phyloP scores from a whole-genome alignment of 2,888 invertebrate genomes.

The Gastrophysa polygoni region DNA sequence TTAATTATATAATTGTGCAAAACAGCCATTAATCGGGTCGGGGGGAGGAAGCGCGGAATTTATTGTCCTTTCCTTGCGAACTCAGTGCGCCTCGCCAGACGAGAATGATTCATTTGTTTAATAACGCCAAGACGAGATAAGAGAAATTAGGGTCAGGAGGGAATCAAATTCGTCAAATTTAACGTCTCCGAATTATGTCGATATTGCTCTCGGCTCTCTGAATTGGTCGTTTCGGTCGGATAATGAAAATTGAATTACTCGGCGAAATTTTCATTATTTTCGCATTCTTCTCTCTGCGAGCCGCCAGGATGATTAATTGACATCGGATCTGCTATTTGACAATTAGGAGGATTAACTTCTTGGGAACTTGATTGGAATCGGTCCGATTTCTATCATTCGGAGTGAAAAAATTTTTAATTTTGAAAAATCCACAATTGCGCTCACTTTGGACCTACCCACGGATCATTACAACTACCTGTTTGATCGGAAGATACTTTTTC shows the following conservation, averaged over 20 bases:
- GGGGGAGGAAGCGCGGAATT: constrained; percentile 13
- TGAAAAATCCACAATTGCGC: too few relatives aligned
- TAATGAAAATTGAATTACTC: background rate
- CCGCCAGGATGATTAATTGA: background rate
- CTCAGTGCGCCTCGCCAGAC: constrained; percentile 7
- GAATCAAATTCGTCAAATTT: constrained; percentile 6
- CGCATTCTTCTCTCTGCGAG: background rate
- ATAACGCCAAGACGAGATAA: constrained; percentile 8
- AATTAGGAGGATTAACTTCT: background rate
- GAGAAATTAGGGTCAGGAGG: background rate
- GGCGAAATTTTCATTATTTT: background rate
- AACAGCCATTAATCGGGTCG: constrained; percentile 16
- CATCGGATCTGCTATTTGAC: background rate
- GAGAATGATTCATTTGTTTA: constrained; percentile 23
- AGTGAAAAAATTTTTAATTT: background rate
- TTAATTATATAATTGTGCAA: constrained; percentile 21
- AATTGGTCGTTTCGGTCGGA: background rate
- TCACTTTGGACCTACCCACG: too few relatives aligned
- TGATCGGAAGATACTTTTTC: too few relatives aligned
- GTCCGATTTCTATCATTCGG: background rate
- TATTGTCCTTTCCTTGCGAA: constrained; percentile 9
- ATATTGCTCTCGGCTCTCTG: background rate
- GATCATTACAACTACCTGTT: too few relatives aligned
- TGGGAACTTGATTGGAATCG: background rate
- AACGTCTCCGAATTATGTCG: background rate